Base-by-base conservation (phyloP, 30 jellyfish, hydroid and myxozoan genomes). In the Morbakka virulenta region DNA sequence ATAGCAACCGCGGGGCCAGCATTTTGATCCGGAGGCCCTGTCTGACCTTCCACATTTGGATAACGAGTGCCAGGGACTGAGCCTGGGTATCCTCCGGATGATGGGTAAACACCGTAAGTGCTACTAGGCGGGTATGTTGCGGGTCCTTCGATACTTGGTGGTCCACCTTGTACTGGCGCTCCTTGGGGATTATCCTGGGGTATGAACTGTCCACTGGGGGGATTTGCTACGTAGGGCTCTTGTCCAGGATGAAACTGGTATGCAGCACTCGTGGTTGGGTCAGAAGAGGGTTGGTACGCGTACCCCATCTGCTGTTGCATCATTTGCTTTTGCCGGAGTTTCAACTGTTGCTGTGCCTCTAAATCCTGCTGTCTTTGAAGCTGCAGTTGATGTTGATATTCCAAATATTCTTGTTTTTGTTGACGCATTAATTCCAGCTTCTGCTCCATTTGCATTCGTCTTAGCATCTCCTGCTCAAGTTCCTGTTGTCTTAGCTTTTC, bases 381-480 rank as follows among this genome's bases (percentile, higher is more conserved):
- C 71, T 92, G 98, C 74, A 92, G 62, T 51, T 79, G 96, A 41
- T 84, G 96, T 74, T 92, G 98, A 50, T 92, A 92, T 51, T 92
- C 98, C 22, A 92, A 80, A 63, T 92, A 92, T 61, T 92, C 98
- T 66, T 92, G 98, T 73, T 92, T 92, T 49, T 92, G 98, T 79
- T 92, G 98, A 0, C 98, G 92, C 98, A 92, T 92, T 28, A 92
- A 72, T 65, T 92, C 98, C 0, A 92, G 87, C 48, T 92, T 92
- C 67, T 92, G 98, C 74, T 92, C 98, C 98, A 92, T 92, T 72
- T 92, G 98, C 98, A 92, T 92, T 1, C 98, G 88, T 32, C 98
- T 84, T 52, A 92, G 70, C 98, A 92, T 92, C 52, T 92, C 98
- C 82, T 92, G 98, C 65, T 92, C 98, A 2, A 92, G 86, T 50